A percentile compares a stretch with the other conserved stretches of the same genome.
These are phyloP conservation scores for Polypterus senegalus DNA, from an alignment of 2,113 vertebrate species.

Conservation along the genomic window DNA sequence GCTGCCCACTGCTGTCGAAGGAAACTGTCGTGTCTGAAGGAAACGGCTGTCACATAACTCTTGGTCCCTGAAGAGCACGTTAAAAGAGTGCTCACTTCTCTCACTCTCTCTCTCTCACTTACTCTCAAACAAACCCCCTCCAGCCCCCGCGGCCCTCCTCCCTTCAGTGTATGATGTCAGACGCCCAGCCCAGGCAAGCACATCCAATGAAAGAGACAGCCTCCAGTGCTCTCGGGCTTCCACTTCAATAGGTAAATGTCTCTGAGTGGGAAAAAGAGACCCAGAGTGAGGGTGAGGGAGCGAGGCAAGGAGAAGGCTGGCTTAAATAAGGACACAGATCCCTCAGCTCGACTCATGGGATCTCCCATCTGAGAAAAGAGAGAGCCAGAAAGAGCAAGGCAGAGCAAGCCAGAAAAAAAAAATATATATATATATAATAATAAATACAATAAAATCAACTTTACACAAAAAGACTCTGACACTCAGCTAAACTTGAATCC, in stretches of 20 bases:
- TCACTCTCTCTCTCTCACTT: too few species aligned
- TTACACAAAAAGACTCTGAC: conserved; percentile 32
- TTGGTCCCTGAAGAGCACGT: conserved; percentile 1
- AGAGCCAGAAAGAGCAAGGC: conserved; percentile 8
- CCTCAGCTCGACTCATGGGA: conserved; percentile 25
- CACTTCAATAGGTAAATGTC: conserved; percentile 38
- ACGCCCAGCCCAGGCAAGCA: conserved; percentile 16
- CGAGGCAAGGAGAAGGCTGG: conserved; percentile 14
- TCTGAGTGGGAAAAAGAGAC: conserved; percentile 32
- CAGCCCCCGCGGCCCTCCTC: neutral
- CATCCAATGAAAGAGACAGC: conserved; percentile 22
- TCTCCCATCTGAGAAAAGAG: conserved; percentile 22
- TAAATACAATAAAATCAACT: conserved; percentile 16
- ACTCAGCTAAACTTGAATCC: too few species aligned
- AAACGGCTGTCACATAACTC: conserved; percentile 10
- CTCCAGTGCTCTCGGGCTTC: conserved; percentile 20
- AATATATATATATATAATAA: conserved; percentile 18
- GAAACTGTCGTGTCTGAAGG: too few species aligned
- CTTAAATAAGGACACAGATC: conserved; percentile 17
- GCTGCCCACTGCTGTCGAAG: too few species aligned
- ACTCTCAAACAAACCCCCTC: neutral
- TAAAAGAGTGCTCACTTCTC: neutral
- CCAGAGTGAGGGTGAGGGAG: conserved; percentile 13
- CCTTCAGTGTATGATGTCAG: neutral
- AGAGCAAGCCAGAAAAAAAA: conserved; percentile 7